Evolutionary conservation across 2,797 vertebrate species (phyloP), one percentile per base, ranked within the genome.

Genomic region (Notamacropus eugenii): DNA sequence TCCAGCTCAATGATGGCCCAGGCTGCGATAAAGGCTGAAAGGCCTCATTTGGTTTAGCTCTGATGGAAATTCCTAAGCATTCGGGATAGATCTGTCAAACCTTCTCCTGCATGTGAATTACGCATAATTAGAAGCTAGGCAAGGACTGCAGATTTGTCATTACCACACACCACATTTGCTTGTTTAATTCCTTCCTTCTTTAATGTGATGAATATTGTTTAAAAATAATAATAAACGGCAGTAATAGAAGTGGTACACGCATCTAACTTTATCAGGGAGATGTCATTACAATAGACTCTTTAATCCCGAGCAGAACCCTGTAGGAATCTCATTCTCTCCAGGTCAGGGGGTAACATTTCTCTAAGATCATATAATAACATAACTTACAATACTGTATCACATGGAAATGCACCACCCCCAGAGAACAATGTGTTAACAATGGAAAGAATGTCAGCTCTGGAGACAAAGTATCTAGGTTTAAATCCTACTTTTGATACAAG

Each of bases 11-110:
- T 50, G 46, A 52, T 1, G 0, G 55, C 90, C 90, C 52, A 90
- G 92, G 91, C 92, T 94, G 91, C 82, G 59, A 97, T 94, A 94
- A 93, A 96, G 94, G 94, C 96, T 95, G 95, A 34, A 52, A 87
- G 62, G 95, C 98, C 97, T 98, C 96, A 97, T 94, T 94, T 94
- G 95, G 97, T 97, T 96, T 98, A 97, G 3, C 95, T 97, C 94
- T 56, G 95, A 96, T 97, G 95, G 59, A 94, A 96, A 96, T 97
- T 97, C 96, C 96, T 97, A 40, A 31, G 95, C 50, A 90, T 22
- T 96, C 96, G 91, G 87, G 96, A 96, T 0, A 0, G 91, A 96
- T 98, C 96, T 97, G 95, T 96, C 98, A 98, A 97, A 97, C 67
- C 91, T 92, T 94, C 97, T 97, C 93, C 90, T 96, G 52, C 58